Conservation (phyloP, 2,888 invertebrate species). For the Cremastobaeus sp. region DNA sequence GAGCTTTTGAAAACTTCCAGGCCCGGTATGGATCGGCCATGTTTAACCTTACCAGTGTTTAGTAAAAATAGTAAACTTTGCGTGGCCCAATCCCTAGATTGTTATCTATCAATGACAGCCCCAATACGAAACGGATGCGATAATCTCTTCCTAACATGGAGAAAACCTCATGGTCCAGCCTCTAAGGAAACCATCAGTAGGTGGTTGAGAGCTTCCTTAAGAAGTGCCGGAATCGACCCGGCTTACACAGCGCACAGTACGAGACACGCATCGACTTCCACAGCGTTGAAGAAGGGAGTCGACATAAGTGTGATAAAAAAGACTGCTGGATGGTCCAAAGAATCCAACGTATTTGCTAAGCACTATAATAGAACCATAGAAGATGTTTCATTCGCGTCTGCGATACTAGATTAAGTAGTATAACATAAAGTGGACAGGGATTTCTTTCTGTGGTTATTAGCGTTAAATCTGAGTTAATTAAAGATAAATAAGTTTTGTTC, state of each 20-base stretch:
- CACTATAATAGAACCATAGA: not conserved
- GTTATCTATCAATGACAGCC: not conserved
- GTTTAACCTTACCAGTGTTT: not conserved
- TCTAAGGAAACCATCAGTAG: not conserved
- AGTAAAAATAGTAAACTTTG: slow-evolving; percentile 28
- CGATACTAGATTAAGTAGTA: not conserved
- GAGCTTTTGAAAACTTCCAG: slow-evolving; percentile 5
- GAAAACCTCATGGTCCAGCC: not conserved
- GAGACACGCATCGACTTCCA: not conserved
- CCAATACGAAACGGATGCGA: not conserved
- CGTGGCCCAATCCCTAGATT: not conserved
- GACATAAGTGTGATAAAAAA: not conserved
- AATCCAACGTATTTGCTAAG: not conserved
- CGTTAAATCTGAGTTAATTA: not conserved
- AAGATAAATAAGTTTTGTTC: not conserved
- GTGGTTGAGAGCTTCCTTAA: not conserved
- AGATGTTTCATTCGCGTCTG: not conserved
- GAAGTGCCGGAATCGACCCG: not conserved
- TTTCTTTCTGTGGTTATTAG: not conserved
- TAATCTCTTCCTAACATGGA: not conserved
- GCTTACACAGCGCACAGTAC: not conserved
- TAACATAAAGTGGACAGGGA: not conserved
- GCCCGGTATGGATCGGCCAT: not conserved
- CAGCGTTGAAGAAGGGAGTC: not conserved
- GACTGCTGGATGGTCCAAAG: not conserved